phyloP scores from a whole-genome alignment of 2,113 vertebrate genomes.

The Chunga burmeisteri region DNA sequence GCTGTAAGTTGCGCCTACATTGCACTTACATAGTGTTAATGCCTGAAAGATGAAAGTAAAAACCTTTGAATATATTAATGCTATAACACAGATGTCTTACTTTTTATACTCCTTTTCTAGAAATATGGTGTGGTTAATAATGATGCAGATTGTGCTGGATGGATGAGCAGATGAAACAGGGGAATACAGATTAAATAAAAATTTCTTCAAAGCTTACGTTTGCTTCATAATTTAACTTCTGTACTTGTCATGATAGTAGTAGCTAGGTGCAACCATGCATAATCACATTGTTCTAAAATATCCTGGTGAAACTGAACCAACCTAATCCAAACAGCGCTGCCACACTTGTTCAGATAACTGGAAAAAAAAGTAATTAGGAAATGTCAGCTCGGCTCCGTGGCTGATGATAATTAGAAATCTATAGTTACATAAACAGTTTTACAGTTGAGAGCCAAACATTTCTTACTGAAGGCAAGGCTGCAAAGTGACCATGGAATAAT shows the following conservation, averaged over 20 bases:
- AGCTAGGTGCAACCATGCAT: slow-evolving; percentile 69
- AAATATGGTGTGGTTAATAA: slow-evolving; percentile 82
- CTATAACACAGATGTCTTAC: slow-evolving; percentile 85
- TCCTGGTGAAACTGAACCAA: slow-evolving; percentile 56
- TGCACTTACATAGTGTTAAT: slow-evolving; percentile 78
- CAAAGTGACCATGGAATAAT: not conserved
- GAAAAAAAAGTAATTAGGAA: slow-evolving; percentile 24
- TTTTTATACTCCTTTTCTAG: slow-evolving; percentile 76
- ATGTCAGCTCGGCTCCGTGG: not conserved
- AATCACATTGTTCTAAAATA: slow-evolving; percentile 73
- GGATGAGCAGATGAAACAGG: slow-evolving; percentile 83
- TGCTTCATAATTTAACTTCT: slow-evolving; percentile 86
- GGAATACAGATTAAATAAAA: slow-evolving; percentile 86
- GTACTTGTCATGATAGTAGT: slow-evolving; percentile 73
- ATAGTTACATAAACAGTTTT: not conserved
- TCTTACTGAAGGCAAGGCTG: not conserved
- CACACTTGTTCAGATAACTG: slow-evolving; percentile 30
- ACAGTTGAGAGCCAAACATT: not conserved
- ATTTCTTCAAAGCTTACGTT: slow-evolving; percentile 82
- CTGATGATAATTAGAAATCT: not conserved
- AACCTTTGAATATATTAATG: slow-evolving; percentile 88
- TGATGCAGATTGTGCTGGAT: slow-evolving; percentile 85
- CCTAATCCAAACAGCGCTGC: slow-evolving; percentile 46
- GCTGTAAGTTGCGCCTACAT: slow-evolving; percentile 69
- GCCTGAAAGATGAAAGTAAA: slow-evolving; percentile 84